Conservation (phyloP, 2,888 invertebrate genomes). For the Pristionchus maxplancki region DNA sequence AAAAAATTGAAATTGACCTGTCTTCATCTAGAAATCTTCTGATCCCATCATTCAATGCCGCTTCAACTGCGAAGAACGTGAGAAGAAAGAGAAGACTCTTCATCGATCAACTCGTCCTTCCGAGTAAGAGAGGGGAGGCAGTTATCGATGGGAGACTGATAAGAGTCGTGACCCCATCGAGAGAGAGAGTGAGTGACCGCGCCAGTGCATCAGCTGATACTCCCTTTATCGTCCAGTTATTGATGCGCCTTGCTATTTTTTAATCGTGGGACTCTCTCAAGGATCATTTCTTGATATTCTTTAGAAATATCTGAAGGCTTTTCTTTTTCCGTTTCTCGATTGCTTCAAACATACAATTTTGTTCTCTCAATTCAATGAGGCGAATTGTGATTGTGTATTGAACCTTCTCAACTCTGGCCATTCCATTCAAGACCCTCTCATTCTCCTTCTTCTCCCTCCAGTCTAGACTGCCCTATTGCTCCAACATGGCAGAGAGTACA, state of each 20-base stretch:
- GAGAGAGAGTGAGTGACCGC: background rate
- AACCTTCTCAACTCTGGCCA: background rate
- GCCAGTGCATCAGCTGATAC: conserved; percentile 1
- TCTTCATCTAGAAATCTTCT: background rate
- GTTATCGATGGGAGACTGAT: conserved; percentile 25
- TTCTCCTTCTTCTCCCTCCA: conserved; percentile 1
- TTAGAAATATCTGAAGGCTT: too few relatives aligned
- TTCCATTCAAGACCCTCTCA: background rate
- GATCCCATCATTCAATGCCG: background rate
- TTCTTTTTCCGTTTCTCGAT: background rate
- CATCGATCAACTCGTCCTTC: background rate
- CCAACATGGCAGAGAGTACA: background rate
- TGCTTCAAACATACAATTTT: background rate
- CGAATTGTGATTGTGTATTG: background rate
- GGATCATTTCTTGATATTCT: too few relatives aligned
- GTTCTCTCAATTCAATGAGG: background rate
- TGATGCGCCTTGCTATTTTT: background rate
- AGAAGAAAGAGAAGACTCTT: background rate
- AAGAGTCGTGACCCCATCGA: background rate
- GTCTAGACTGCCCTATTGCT: background rate
- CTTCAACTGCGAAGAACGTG: background rate
- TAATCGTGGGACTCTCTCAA: background rate
- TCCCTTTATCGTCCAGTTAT: background rate
- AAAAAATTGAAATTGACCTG: background rate
- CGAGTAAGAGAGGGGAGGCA: background rate